phyloP scores from a whole-genome alignment of 1,140 invertebrate species.

The Zaprionus nigranus region DNA sequence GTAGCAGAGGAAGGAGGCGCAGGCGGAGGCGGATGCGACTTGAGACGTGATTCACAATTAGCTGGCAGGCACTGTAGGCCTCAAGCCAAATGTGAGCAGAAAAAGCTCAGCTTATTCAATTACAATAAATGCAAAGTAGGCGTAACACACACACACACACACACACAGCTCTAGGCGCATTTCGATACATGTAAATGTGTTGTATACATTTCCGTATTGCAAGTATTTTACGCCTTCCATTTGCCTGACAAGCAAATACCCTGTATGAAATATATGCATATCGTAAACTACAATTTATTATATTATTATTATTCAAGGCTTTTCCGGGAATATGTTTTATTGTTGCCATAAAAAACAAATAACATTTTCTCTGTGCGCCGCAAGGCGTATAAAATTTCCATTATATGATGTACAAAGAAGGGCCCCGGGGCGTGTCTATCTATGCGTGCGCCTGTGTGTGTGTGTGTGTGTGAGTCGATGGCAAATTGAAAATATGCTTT shows the following conservation, averaged over 20 bases:
- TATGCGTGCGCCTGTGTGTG: slow-evolving; percentile 6
- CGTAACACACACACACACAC: background rate
- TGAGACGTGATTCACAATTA: slow-evolving; percentile 54
- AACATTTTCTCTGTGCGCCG: background rate
- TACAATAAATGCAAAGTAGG: slow-evolving; percentile 63
- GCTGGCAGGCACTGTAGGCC: slow-evolving; percentile 60
- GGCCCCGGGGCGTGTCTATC: slow-evolving; percentile 14
- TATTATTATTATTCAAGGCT: background rate
- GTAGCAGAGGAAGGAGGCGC: too few species aligned
- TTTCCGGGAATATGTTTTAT: too few species aligned
- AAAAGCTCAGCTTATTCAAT: slow-evolving; percentile 68
- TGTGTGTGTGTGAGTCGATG: slow-evolving; percentile 15
- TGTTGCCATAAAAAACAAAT: background rate
- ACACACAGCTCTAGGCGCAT: background rate
- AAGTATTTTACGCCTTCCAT: background rate
- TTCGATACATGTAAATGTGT: background rate
- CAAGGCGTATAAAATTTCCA: slow-evolving; percentile 32
- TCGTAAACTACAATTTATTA: background rate
- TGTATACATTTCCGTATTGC: background rate
- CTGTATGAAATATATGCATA: slow-evolving; percentile 3
- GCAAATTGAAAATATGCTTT: slow-evolving; percentile 54
- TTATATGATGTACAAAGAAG: slow-evolving; percentile 34
- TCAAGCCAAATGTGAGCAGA: slow-evolving; percentile 17
- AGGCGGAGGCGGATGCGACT: slow-evolving; percentile 1
- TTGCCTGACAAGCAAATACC: background rate